phyloP scores from a whole-genome alignment of 2,797 vertebrate species.

The Rhinogobio ventralis region DNA sequence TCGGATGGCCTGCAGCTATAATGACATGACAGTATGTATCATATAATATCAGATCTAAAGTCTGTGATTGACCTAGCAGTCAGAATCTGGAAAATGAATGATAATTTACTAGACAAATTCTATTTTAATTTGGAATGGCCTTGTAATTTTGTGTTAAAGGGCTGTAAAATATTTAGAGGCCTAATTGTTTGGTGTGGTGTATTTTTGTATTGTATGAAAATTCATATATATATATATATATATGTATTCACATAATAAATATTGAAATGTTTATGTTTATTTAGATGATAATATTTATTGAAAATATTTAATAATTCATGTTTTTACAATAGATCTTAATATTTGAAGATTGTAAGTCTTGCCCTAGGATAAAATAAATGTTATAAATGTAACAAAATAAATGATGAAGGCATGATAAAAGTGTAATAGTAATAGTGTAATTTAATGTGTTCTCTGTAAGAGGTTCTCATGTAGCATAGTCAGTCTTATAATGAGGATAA shows the following conservation, averaged over 20 bases:
- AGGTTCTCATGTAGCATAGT: not conserved
- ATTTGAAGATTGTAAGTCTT: not conserved
- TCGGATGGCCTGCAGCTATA: conserved; percentile 28
- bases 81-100: not conserved
- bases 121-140: not conserved
- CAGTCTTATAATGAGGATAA: not conserved
- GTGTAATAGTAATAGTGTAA: not conserved
- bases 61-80: not conserved
- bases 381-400: not conserved
- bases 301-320: not conserved
- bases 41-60: not conserved
- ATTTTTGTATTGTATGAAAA: not conserved
- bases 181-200: not conserved
- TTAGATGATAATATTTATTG: not conserved
- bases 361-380: not conserved
- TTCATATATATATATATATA: not conserved
- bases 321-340: not conserved
- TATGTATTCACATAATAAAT: not conserved
- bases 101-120: not conserved
- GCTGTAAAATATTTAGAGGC: not conserved
- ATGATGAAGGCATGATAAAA: not conserved
- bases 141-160: not conserved
- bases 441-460: not conserved
- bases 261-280: not conserved
- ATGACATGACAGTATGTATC: conserved; percentile 2